These are phyloP conservation scores for Grammomys surdaster DNA, from an alignment of 2,113 vertebrate species.

Conservation along the genomic window DNA sequence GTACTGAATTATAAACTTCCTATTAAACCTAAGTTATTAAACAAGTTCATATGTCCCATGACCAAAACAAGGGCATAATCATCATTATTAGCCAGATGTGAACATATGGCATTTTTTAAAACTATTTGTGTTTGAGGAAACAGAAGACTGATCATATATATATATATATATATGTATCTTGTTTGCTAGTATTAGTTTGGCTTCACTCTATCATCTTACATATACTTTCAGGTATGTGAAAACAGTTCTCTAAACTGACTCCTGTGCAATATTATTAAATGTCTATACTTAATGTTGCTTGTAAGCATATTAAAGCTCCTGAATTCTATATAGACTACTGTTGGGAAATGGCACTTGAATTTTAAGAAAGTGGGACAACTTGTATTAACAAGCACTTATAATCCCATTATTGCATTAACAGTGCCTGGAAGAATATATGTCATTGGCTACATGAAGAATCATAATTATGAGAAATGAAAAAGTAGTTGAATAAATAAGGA, in stretches of 20 bases:
- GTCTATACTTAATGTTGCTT: not conserved
- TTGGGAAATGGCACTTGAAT: constrained; percentile 2
- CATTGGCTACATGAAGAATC: not conserved
- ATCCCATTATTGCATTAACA: not conserved
- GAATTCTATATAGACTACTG: not conserved
- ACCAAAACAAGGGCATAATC: not conserved
- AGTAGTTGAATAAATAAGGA: not conserved
- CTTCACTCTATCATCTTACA: not conserved
- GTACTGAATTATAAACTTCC: not conserved
- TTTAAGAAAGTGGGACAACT: not conserved
- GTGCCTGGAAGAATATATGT: not conserved
- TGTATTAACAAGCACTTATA: not conserved
- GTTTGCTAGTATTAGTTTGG: not conserved
- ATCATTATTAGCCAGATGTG: not conserved
- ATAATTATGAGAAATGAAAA: constrained; percentile 13
- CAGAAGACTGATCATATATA: not conserved
- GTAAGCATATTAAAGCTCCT: not conserved
- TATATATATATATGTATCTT: not conserved
- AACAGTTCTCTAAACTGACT: not conserved
- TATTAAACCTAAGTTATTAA: constrained; percentile 10
- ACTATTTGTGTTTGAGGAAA: not conserved
- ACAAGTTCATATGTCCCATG: not conserved
- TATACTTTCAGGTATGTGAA: constrained; percentile 11
- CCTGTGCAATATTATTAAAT: not conserved
- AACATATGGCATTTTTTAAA: not conserved